A percentile compares a stretch with the other conserved stretches of the same genome.
Evolutionary conservation across 2,888 invertebrate species (phyloP).

Genomic region (Tipula helvola): DNA sequence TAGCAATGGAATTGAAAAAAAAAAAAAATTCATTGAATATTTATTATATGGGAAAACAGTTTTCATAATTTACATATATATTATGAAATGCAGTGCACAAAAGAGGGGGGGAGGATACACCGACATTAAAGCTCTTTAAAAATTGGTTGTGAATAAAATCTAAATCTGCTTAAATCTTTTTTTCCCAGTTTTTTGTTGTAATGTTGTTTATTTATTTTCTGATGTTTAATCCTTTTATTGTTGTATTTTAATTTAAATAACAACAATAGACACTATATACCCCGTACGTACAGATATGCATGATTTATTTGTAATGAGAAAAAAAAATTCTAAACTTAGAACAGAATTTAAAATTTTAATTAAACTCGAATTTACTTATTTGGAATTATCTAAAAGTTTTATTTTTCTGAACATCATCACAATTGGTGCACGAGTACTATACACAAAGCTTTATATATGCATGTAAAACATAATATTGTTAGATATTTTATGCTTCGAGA

Average conservation of each 20-base stretch:
- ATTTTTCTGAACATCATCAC: background rate
- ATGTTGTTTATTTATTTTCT: background rate
- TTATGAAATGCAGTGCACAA: no score
- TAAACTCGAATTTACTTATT: background rate
- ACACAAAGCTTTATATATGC: no score
- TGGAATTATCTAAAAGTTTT: background rate
- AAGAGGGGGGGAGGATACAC: background rate
- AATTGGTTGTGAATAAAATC: background rate
- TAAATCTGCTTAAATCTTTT: background rate
- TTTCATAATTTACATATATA: no score
- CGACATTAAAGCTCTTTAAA: background rate
- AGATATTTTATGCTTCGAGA: no score
- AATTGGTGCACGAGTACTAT: background rate
- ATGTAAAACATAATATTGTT: no score
- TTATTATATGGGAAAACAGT: no score
- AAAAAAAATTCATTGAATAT: no score
- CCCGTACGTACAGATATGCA: background rate
- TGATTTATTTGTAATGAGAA: background rate
- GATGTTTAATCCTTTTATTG: background rate
- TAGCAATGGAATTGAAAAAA: background rate
- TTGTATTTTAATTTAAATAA: background rate
- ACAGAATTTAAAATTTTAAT: background rate
- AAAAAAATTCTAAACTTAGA: background rate
- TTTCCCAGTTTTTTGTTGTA: background rate
- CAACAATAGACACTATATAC: background rate